Percentiles rank a stretch among this genome's conserved stretches.
These are phyloP conservation scores for Ericerus pela DNA, from an alignment of 1,140 invertebrate species.

Conservation along the genomic window DNA sequence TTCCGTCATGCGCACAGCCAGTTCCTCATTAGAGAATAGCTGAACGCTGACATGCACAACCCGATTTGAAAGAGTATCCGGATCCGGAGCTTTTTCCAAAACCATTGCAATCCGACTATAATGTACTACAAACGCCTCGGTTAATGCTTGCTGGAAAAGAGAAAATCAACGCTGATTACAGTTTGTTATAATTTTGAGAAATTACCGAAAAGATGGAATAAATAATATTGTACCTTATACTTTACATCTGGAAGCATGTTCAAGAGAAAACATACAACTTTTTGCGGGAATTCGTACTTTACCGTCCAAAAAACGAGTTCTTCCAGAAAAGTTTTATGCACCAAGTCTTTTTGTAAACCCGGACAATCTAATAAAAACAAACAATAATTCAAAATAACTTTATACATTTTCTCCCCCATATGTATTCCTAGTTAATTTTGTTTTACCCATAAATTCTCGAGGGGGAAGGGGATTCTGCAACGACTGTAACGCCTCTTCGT, in stretches of 20 bases:
- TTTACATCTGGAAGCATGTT: constrained; percentile 89
- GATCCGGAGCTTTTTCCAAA: constrained; percentile 67
- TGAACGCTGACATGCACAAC: constrained; percentile 95
- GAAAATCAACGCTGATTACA: constrained; percentile 15
- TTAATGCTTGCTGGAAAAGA: constrained; percentile 67
- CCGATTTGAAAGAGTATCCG: constrained; percentile 80
- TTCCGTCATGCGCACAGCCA: constrained; percentile 79
- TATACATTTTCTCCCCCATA: neutral
- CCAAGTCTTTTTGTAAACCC: constrained; percentile 48
- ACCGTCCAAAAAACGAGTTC: constrained; percentile 97
- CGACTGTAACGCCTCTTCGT: constrained; percentile 59
- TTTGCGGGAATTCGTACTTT: constrained; percentile 93
- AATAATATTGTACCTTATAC: constrained; percentile 56
- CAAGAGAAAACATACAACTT: constrained; percentile 84
- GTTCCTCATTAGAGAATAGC: constrained; percentile 82
- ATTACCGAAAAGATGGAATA: neutral
- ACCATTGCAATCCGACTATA: constrained; percentile 87
- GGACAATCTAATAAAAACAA: constrained; percentile 46
- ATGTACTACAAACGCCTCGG: constrained; percentile 84
- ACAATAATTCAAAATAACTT: neutral
- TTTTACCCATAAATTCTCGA: constrained; percentile 50
- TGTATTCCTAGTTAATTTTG: neutral
- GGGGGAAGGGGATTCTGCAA: constrained; percentile 67
- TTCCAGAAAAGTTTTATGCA: constrained; percentile 78
- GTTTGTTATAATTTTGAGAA: neutral